These are phyloP conservation scores for Drosophila parvula DNA, from an alignment of 1,140 invertebrate genomes.

Conservation along the genomic window DNA sequence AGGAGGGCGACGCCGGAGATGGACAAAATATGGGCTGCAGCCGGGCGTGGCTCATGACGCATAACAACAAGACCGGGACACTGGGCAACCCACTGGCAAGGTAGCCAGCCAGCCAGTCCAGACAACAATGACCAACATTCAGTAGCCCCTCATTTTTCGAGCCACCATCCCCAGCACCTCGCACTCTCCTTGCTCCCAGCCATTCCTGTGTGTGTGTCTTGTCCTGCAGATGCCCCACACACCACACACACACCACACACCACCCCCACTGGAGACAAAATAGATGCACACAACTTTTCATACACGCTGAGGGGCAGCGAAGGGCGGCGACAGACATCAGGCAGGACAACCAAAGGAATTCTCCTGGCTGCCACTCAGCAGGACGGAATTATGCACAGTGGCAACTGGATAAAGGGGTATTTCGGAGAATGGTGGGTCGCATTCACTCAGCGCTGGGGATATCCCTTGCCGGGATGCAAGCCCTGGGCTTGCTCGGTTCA, in stretches of 20 bases:
- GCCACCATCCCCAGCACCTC: background rate
- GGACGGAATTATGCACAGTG: conserved; percentile 24
- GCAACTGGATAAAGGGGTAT: background rate
- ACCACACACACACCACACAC: background rate
- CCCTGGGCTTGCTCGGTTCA: background rate
- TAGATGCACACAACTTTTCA: conserved; percentile 40
- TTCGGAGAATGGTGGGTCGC: too few species aligned
- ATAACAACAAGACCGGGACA: conserved; percentile 18
- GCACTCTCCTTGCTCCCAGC: too few species aligned
- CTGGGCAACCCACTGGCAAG: conserved; percentile 16
- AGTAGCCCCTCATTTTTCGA: conserved; percentile 11
- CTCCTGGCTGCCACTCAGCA: conserved; percentile 18
- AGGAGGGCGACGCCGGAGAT: background rate
- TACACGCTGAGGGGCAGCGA: background rate
- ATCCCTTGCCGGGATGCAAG: background rate
- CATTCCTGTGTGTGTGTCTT: too few species aligned
- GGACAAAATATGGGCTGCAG: conserved; percentile 10
- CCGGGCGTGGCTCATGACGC: conserved; percentile 55
- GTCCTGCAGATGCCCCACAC: background rate
- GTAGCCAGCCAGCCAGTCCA: conserved; percentile 45
- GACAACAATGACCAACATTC: conserved; percentile 49
- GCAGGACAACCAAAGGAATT: conserved; percentile 19
- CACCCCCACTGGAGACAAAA: conserved; percentile 19
- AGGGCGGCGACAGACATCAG: background rate
- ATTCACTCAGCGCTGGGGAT: background rate